These are phyloP conservation scores for Drosophila barbarae DNA, from an alignment of 2,888 invertebrate species.

Conservation along the genomic window DNA sequence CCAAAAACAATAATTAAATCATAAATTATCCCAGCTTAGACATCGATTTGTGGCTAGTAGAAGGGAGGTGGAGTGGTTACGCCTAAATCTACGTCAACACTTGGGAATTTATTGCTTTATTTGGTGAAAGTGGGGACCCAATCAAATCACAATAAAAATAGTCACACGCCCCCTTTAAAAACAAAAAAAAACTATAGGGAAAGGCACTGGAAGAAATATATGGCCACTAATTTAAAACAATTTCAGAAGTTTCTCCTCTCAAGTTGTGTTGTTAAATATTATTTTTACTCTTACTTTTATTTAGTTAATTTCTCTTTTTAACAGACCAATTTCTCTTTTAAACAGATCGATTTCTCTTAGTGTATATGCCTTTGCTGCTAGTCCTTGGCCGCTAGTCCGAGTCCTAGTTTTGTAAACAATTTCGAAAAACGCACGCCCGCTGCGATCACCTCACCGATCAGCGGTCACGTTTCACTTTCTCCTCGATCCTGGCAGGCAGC, in stretches of 20 bases:
- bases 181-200: neutral
- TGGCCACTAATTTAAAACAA: neutral
- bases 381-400: conserved; percentile 6
- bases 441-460: conserved; percentile 28
- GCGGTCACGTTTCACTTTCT: conserved; percentile 45
- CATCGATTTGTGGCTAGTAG: neutral
- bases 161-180: conserved; percentile 55
- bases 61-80: neutral
- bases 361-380: conserved; percentile 1
- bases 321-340: too few relatives aligned
- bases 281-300: neutral
- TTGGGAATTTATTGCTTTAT: conserved; percentile 65
- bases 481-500: neutral
- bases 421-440: conserved; percentile 44
- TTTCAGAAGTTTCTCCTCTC: too few relatives aligned
- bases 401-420: conserved; percentile 40
- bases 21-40: conserved; percentile 51
- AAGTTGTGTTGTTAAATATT: too few relatives aligned
- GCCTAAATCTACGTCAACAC: conserved; percentile 54
- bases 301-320: neutral
- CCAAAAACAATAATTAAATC: conserved; percentile 69
- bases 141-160: conserved; percentile 67
- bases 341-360: neutral
- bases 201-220: conserved; percentile 1
- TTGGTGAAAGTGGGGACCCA: conserved; percentile 46